Base-by-base conservation (phyloP, 2,888 invertebrate species). In the Yponomeuta evonymella region DNA sequence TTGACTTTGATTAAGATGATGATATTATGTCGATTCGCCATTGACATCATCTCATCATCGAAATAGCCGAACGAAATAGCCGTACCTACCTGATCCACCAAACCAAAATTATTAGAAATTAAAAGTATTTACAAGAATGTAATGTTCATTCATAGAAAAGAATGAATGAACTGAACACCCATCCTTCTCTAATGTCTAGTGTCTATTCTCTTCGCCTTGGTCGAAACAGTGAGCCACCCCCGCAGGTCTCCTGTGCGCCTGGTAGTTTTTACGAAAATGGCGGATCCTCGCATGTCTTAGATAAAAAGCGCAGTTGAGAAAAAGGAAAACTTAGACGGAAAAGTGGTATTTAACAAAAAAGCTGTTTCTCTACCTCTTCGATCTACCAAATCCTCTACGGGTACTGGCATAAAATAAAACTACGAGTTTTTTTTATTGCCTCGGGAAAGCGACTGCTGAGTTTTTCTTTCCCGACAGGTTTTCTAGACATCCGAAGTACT, bases 211-310 rank as follows among this genome's bases (percentile, higher is more conserved):
- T 69, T 48, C 75, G 62, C 73, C 8, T 65, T 12, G 15, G 70
- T 62, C 51, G 73, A 75, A 78, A 80, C 83, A 81, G 80, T 81
- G 71, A 81, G 79, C 9, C 72, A 78, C 72, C 83, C 83, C 81
- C 72, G 78, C 9, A 10, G 58, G 62, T 10, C 69, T 73, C 75
- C 74, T 87, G 82, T 36, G 66, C 69, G 76, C 86, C 84, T 87
- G 76, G 85, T 86, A 76, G 71, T 79, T 81, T 75, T 80, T 75
- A 78, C 79, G 78, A 86, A 87, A 87, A 87, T 87, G 86, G 87
- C 87, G 86, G 86, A 87, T 83, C 82, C 79, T 79, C 79, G 78
- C 74, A 73, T 75, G 71, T 64, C 73, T 76, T 70, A 63, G 4
- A n/a, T 9, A 36, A 33, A 4, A 29, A 30, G 2, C 5, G 36